These are phyloP conservation scores for Acleris cristana DNA, from an alignment of 2,888 invertebrate species.

Conservation along the genomic window DNA sequence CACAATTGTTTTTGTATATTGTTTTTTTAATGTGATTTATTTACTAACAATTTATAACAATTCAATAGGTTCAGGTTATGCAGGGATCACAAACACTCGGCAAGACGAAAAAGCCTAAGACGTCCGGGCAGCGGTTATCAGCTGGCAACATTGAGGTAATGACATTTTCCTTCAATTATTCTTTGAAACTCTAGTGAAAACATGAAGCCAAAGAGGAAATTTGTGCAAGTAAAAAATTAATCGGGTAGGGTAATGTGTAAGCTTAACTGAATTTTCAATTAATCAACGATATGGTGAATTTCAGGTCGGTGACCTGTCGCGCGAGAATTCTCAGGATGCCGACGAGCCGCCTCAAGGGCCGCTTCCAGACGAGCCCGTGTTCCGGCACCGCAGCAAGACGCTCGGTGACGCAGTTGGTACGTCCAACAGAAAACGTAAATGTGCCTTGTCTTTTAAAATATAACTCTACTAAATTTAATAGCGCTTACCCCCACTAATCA, in stretches of 20 bases:
- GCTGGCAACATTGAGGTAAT: slow-evolving; percentile 91
- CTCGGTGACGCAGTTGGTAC: slow-evolving; percentile 92
- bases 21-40: no score
- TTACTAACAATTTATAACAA: slow-evolving; percentile 8
- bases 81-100: slow-evolving; percentile 92
- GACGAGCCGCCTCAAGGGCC: slow-evolving; percentile 78
- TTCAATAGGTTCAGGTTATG: slow-evolving; percentile 84
- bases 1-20: no score
- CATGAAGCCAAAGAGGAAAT: no score
- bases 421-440: slow-evolving; percentile 33
- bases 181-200: neutral
- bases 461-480: slow-evolving; percentile 1
- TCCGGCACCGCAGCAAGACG: slow-evolving; percentile 95
- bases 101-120: slow-evolving; percentile 92
- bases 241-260: no score
- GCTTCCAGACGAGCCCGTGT: slow-evolving; percentile 72
- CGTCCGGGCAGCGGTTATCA: slow-evolving; percentile 90
- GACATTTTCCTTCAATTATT: neutral
- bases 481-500: slow-evolving; percentile 37
- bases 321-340: slow-evolving; percentile 88
- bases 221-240: no score
- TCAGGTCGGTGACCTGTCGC: slow-evolving; percentile 88
- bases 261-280: no score
- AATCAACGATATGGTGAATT: slow-evolving; percentile 28
- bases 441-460: slow-evolving; percentile 11